Conservation (phyloP, 2,797 vertebrate genomes). For the Uromys caudimaculatus region DNA sequence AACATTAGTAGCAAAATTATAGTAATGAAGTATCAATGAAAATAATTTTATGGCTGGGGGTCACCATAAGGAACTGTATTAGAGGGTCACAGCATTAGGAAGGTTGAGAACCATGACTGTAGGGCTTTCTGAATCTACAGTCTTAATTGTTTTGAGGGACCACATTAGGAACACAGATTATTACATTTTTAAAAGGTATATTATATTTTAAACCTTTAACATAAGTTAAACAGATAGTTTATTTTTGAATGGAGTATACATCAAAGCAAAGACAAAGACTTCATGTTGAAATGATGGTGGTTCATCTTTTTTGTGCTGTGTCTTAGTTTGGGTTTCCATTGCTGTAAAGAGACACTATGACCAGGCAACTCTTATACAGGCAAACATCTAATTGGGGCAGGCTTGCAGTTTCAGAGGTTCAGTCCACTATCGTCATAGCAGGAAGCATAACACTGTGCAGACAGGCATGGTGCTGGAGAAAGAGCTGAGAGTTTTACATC, state of each 20-base stretch:
- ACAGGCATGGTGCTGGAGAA: not conserved
- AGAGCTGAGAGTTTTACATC: not conserved
- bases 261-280: not conserved
- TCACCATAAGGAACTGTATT: not conserved
- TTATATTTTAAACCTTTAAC: not conserved
- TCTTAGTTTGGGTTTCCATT: not conserved
- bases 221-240: not conserved
- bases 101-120: not conserved
- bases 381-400: not conserved
- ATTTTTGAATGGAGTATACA: not conserved
- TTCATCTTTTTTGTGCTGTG: not conserved
- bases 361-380: not conserved
- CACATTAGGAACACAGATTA: not conserved
- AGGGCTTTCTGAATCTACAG: not conserved
- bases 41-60: not conserved
- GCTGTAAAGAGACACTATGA: not conserved
- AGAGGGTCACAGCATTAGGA: not conserved
- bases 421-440: not conserved
- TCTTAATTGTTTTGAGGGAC: not conserved
- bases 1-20: not conserved
- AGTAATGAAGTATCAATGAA: not conserved
- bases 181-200: not conserved
- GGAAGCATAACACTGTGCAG: not conserved
- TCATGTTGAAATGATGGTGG: not conserved
- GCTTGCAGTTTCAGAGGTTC: not conserved